Conservation (phyloP, 2,113 vertebrate species). For the Nansenia antarctica region DNA sequence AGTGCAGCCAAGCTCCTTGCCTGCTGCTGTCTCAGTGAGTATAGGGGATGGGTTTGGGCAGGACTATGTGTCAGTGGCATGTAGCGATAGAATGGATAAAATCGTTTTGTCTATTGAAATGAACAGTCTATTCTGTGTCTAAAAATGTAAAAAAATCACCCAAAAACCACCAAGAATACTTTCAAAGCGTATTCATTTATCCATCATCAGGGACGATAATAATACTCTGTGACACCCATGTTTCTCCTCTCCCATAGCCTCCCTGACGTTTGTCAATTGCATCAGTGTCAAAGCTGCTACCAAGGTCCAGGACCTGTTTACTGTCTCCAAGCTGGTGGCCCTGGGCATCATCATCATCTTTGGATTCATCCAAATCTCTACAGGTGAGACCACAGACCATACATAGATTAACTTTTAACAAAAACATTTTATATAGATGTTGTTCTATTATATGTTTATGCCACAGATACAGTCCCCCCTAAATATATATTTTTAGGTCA, state of each 20-base stretch:
- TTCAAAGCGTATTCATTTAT: neutral
- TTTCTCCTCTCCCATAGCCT: conserved; percentile 45
- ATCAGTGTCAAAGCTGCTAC: conserved; percentile 75
- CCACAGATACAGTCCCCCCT: too few species aligned
- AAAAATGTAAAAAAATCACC: neutral
- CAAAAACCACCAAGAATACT: neutral
- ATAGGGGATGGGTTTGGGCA: neutral
- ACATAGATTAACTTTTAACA: too few species aligned
- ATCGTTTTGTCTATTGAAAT: neutral
- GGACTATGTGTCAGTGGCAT: too few species aligned
- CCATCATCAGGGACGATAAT: neutral
- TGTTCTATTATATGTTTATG: too few species aligned
- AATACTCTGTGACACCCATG: neutral
- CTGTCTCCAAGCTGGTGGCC: conserved; percentile 71
- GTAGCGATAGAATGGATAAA: neutral
- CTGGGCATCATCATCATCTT: conserved; percentile 74
- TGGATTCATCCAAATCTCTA: conserved; percentile 74
- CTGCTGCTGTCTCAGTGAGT: conserved; percentile 77
- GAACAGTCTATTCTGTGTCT: neutral
- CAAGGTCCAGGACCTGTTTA: conserved; percentile 77
- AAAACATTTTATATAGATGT: too few species aligned
- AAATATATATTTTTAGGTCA: too few species aligned
- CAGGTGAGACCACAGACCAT: conserved; percentile 46
- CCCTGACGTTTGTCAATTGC: conserved; percentile 75
- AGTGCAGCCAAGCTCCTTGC: conserved; percentile 72